Conservation (phyloP, 2,888 invertebrate species). For the Philopedon plagiatum region DNA sequence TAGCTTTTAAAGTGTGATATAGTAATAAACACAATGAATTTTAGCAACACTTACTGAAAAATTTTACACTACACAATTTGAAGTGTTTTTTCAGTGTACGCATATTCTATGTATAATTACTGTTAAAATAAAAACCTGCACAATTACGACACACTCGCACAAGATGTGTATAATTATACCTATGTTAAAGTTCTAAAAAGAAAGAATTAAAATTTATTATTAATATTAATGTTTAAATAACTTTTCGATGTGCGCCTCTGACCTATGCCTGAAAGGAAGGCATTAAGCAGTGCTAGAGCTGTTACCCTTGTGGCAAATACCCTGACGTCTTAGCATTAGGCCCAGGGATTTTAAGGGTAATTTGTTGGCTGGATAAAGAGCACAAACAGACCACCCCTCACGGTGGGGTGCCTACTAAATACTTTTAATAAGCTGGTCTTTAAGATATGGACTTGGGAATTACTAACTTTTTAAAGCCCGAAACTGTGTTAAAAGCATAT, state of each 20-base stretch:
- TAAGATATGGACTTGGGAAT: constrained; percentile 24
- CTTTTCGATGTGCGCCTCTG: not conserved
- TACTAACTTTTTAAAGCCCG: constrained; percentile 20
- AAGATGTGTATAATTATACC: too few species aligned
- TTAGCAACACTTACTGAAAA: too few species aligned
- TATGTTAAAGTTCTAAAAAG: too few species aligned
- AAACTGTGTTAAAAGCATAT: constrained; percentile 4
- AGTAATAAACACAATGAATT: too few species aligned
- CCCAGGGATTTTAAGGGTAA: constrained; percentile 58
- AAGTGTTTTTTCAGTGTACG: too few species aligned
- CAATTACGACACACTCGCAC: too few species aligned
- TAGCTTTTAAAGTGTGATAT: too few species aligned
- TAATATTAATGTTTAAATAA: too few species aligned
- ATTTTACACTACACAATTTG: too few species aligned
- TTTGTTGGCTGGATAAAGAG: constrained; percentile 59
- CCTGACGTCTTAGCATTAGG: constrained; percentile 54
- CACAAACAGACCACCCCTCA: constrained; percentile 65
- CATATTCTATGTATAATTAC: too few species aligned
- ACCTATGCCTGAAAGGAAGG: constrained; percentile 10
- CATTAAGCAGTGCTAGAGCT: constrained; percentile 29
- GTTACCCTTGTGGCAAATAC: constrained; percentile 51
- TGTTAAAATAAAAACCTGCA: too few species aligned
- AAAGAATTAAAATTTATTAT: too few species aligned
- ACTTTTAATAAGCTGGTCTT: constrained; percentile 33
- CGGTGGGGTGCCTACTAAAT: constrained; percentile 57